Percentiles rank a stretch among this genome's conserved stretches.
These are phyloP conservation scores for Notoglanidium macrostoma DNA, from an alignment of 2,797 vertebrate genomes.

Conservation along the genomic window DNA sequence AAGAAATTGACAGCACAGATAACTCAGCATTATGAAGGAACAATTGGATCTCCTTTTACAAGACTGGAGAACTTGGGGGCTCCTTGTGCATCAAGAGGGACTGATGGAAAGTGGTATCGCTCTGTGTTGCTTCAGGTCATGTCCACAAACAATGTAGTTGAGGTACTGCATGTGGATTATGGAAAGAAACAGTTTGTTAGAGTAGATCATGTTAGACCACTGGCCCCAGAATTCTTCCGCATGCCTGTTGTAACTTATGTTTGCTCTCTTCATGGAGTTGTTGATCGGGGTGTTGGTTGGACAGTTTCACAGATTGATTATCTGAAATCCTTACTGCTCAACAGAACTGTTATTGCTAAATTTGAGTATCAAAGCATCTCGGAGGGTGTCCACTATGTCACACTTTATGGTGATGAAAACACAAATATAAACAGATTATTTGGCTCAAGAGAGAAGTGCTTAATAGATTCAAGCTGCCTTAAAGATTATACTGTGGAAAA, in stretches of 20 bases:
- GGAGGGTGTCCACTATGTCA: conserved; percentile 87
- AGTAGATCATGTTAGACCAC: conserved; percentile 72
- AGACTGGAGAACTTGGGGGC: conserved; percentile 77
- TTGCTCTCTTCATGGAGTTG: conserved; percentile 85
- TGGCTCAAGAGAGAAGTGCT: conserved; percentile 67
- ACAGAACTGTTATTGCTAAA: conserved; percentile 79
- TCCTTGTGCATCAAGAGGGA: conserved; percentile 83
- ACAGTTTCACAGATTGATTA: conserved; percentile 73
- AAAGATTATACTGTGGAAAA: conserved; percentile 55
- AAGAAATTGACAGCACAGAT: conserved; percentile 81
- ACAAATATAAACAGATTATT: conserved; percentile 83
- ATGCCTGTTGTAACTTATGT: conserved; percentile 91
- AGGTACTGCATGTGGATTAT: conserved; percentile 88
- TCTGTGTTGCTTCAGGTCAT: conserved; percentile 76
- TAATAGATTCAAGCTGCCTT: conserved; percentile 58
- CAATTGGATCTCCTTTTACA: conserved; percentile 58
- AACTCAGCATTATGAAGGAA: conserved; percentile 68
- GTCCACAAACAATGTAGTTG: conserved; percentile 67
- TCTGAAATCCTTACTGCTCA: conserved; percentile 79
- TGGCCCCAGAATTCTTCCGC: conserved; percentile 83
- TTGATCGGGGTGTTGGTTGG: conserved; percentile 82
- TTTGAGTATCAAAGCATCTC: conserved; percentile 86
- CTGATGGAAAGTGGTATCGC: conserved; percentile 88
- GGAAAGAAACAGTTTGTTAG: conserved; percentile 84
- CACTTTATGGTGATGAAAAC: conserved; percentile 81